Conservation (phyloP, 2,888 invertebrate genomes). For the Sinelater perroti region DNA sequence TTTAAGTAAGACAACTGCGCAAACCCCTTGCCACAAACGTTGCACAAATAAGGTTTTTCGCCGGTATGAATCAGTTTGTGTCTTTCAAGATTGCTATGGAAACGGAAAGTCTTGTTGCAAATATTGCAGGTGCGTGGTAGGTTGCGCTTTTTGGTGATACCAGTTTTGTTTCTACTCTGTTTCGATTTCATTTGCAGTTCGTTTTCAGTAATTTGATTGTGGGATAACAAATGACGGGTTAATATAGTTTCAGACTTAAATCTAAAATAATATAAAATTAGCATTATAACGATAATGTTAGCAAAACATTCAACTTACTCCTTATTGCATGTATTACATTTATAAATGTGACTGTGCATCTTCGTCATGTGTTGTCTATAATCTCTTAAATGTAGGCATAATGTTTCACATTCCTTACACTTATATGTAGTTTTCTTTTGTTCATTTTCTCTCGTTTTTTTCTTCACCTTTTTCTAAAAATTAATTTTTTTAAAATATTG, state of each 20-base stretch:
- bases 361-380: conserved; percentile 41
- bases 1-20: conserved; percentile 47
- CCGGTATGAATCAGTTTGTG: conserved; percentile 53
- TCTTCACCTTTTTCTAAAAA: conserved; percentile 21
- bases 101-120: conserved; percentile 52
- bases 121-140: conserved; percentile 48
- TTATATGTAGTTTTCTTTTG: conserved; percentile 34
- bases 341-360: conserved; percentile 34
- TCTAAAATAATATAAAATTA: conserved; percentile 22
- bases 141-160: conserved; percentile 43
- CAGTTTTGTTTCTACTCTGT: conserved; percentile 37
- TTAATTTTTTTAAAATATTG: not conserved
- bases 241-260: conserved; percentile 35
- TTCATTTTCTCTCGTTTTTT: conserved; percentile 17
- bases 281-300: not conserved
- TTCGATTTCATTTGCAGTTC: too few relatives aligned
- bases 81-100: conserved; percentile 51
- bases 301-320: conserved; percentile 28
- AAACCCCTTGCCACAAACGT: conserved; percentile 49
- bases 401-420: conserved; percentile 41
- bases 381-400: conserved; percentile 40
- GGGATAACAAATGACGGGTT: conserved; percentile 31
- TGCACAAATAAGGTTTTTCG: conserved; percentile 48
- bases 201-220: conserved; percentile 16
- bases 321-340: conserved; percentile 41